phyloP scores from a whole-genome alignment of 2,888 invertebrate species.

The Incurvaria masculella region DNA sequence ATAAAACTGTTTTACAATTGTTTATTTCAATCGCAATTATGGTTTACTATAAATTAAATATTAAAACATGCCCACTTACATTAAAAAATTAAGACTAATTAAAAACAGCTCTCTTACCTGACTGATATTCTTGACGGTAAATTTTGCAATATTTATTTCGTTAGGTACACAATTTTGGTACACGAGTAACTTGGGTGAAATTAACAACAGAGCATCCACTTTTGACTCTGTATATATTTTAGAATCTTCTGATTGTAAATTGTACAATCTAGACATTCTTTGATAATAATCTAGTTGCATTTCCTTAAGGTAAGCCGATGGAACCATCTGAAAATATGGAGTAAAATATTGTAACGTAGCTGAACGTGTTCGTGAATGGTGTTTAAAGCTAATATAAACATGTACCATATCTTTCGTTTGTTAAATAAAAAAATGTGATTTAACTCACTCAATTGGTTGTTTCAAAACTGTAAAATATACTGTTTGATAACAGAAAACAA shows the following conservation, averaged over 20 bases:
- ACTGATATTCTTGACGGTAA: constrained; percentile 56
- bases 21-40: too few species aligned
- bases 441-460: too few species aligned
- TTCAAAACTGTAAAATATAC: too few species aligned
- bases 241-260: constrained; percentile 33
- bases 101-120: constrained; percentile 32
- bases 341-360: neutral
- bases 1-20: neutral
- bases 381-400: neutral
- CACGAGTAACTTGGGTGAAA: constrained; percentile 52
- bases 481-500: too few species aligned
- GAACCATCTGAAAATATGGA: constrained; percentile 31
- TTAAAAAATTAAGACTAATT: constrained; percentile 4
- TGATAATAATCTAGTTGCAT: constrained; percentile 35
- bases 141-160: constrained; percentile 42
- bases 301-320: constrained; percentile 39
- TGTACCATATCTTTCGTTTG: neutral
- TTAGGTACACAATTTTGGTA: constrained; percentile 60
- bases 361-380: neutral
- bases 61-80: neutral
- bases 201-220: constrained; percentile 27
- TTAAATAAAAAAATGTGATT: neutral
- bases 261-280: constrained; percentile 31
- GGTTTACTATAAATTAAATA: too few species aligned
- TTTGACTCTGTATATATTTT: constrained; percentile 21